Evolutionary conservation across 2,888 invertebrate species (phyloP), one percentile per base, ranked within the genome.

Genomic region (Agrochola lota): DNA sequence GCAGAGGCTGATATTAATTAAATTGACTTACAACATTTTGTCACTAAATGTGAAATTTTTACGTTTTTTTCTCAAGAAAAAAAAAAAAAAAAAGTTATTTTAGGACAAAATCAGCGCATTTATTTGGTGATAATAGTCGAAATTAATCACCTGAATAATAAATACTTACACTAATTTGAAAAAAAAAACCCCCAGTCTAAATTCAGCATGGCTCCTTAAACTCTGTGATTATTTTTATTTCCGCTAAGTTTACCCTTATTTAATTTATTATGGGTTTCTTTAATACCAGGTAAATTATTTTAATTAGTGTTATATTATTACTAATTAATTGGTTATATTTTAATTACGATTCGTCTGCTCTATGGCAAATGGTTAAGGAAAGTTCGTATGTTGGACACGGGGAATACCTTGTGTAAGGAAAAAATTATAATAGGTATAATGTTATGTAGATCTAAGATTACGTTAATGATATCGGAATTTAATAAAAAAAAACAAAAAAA

Each of bases 321-420:
- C 0, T 71, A 55, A 68, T 74, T 81, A 78, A 78, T 60, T 73
- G 26, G 35, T 75, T 81, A 64, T 71, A 71, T 73, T 75, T 73
- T 11, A 49, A 75, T 62, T 23, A 4, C 12, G 5, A 59, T 80
- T 64, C 17, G 76, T 83, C 74, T 74, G 12, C 30, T 9, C 2
- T 52, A 46, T 60, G 73, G 71, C 59, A 30, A 12, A 26, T 20
- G 4, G n/a, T 81, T 86, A 73, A 85, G 84, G 85, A 85, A 86
- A 81, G 23, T 67, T 67, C 1, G 15, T 59, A 20, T 30, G 43
- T 72, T 81, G 71, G 64, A 11, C 17, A 8, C n/a, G 81, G 85
- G 85, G 66, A 85, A 84, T 78, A 60, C 78, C 86, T 26, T 26
- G 11, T 15, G 76, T 35, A 57, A 78, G 85, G 84, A 83, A 85